Base-by-base conservation (phyloP, 2,888 invertebrate genomes). In the Chloromyia formosa region DNA sequence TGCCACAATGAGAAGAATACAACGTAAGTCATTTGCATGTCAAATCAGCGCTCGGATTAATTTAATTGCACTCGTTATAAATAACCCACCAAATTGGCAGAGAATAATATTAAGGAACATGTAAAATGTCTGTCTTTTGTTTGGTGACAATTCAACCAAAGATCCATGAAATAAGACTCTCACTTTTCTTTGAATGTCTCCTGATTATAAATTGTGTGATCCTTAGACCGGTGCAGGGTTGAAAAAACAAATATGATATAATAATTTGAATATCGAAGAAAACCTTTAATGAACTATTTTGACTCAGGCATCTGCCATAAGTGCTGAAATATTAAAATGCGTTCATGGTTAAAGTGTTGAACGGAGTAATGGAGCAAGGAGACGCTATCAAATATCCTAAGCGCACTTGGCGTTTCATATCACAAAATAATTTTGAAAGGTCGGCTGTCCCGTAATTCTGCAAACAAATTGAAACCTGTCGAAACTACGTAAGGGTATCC, bases 31-130 rank as follows among this genome's bases (percentile, higher is more conserved):
- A 40, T 40, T 71, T 58, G 58, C 71, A 71, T 71, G 71, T 71
- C 71, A 58, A 71, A 71, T 71, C 56, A 71, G 14, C 71, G 20
- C 20, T 56, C 56, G 23, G 71, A 71, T 71, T 71, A 71, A 56
- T 71, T 58, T 71, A 71, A 71, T 71, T 71, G 58, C 71, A 40
- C 66, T 66, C 40, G 71, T 71, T 71, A 71, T 71, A 71, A 71
- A 71, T 71, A 71, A 35, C 58, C 4, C 56, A 16, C 22, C 49
- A 56, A 71, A 71, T 58, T 71, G 71, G 71, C 71, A 71, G 20
- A 58, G 71, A 71, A 58, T 56, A 58, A 71, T 71, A 40, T 20
- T 5, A 14, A 4, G 71, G 40, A 14, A 35, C 71, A 40, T 71
- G 71, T 56, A 58, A 40, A 71, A 20, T 71, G 56, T 58, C 58